Evolutionary conservation across 2,113 vertebrate genomes (phyloP).

Genomic region (Epinephelus lanceolatus): DNA sequence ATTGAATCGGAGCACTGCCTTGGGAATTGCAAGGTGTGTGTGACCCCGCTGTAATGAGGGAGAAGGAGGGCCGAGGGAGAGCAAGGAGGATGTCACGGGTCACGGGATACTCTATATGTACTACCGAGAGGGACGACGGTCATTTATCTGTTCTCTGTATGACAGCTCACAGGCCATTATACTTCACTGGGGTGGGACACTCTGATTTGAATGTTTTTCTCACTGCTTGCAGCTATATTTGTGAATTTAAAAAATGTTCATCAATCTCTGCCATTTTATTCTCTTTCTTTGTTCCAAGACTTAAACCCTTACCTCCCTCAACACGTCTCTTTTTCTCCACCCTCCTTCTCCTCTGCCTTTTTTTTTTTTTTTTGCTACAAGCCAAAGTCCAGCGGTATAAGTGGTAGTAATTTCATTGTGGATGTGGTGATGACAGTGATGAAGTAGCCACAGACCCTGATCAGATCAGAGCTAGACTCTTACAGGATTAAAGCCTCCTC

Average conservation of each 20-base stretch:
- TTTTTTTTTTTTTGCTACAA: constrained; percentile 33
- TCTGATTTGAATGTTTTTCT: not conserved
- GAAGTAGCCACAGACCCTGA: constrained; percentile 75
- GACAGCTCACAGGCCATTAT: constrained; percentile 12
- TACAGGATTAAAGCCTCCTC: constrained; percentile 76
- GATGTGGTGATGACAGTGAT: constrained; percentile 82
- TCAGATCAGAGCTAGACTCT: constrained; percentile 75
- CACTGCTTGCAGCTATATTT: not conserved
- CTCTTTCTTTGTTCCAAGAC: not conserved
- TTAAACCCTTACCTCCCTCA: constrained; percentile 1
- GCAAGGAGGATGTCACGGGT: constrained; percentile 30
- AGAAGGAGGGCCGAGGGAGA: constrained; percentile 54
- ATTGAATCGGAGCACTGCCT: constrained; percentile 48
- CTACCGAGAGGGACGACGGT: constrained; percentile 14
- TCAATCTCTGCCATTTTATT: constrained; percentile 3
- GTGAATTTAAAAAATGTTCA: not conserved
- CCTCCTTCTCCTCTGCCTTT: not conserved
- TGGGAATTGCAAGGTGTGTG: constrained; percentile 58
- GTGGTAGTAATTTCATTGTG: constrained; percentile 78
- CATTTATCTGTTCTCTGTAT: constrained; percentile 41
- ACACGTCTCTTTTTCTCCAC: constrained; percentile 3
- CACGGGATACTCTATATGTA: constrained; percentile 7
- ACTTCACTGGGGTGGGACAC: not conserved
- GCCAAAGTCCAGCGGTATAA: constrained; percentile 61
- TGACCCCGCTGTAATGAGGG: constrained; percentile 69